phyloP scores from a whole-genome alignment of 35 echinoderm and acorn worm genomes.

The Lytechinus variegatus region DNA sequence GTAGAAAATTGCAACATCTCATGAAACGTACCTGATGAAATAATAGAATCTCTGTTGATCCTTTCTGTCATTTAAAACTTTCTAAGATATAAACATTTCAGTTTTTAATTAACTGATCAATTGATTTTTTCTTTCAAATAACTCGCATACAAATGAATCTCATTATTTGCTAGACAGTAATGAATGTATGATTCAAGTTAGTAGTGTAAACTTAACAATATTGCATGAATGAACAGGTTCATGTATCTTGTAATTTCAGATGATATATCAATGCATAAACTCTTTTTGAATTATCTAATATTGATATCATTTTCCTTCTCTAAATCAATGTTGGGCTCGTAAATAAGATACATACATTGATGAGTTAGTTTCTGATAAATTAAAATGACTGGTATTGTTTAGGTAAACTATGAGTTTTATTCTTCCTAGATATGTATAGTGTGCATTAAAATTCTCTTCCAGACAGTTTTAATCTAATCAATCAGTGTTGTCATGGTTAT shows the following conservation, averaged over 20 bases:
- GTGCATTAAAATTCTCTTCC: constrained; percentile 45
- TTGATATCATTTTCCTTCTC: neutral
- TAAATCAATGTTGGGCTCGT: neutral
- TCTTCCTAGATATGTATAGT: constrained; percentile 49
- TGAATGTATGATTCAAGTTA: neutral
- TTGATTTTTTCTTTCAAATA: neutral
- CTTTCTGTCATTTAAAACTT: neutral
- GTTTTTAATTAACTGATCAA: neutral
- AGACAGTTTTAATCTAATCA: constrained; percentile 36
- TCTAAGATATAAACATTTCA: neutral
- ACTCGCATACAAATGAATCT: neutral
- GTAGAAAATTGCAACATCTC: no score
- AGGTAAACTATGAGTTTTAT: neutral
- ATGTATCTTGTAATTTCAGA: neutral
- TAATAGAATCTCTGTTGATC: neutral
- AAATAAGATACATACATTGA: neutral
- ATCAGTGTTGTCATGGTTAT: neutral
- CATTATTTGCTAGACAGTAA: neutral
- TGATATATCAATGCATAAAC: neutral
- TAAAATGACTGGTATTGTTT: neutral
- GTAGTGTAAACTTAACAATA: neutral
- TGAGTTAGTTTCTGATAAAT: neutral
- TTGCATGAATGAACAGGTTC: neutral
- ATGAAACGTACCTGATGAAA: neutral
- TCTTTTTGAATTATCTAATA: neutral